Conservation (phyloP, 1,140 invertebrate species). For the Aphelinus atriplicis region DNA sequence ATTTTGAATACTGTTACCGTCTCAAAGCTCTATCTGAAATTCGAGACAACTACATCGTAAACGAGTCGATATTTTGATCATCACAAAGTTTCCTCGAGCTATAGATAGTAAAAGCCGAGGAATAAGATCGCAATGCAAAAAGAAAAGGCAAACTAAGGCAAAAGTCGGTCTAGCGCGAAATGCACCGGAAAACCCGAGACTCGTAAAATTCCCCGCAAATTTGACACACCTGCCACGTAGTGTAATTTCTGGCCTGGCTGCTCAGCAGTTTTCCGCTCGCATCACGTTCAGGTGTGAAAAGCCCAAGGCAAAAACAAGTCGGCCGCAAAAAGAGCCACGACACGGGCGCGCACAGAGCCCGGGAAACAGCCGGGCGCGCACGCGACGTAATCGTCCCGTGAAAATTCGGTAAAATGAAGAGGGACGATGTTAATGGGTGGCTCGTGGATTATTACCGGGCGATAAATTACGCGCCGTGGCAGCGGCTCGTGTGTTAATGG, state of each 20-base stretch:
- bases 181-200: too few relatives aligned
- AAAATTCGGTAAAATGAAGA: constrained; percentile 32
- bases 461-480: constrained; percentile 44
- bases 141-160: too few relatives aligned
- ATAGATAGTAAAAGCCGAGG: too few relatives aligned
- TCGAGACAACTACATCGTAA: too few relatives aligned
- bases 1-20: too few relatives aligned
- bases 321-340: constrained; percentile 21
- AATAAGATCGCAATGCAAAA: too few relatives aligned
- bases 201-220: too few relatives aligned
- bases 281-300: not conserved
- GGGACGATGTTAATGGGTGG: not conserved
- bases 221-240: too few relatives aligned
- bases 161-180: too few relatives aligned
- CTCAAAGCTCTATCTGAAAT: too few relatives aligned
- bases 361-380: constrained; percentile 25
- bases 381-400: not conserved
- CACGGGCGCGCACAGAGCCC: not conserved
- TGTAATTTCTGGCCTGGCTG: not conserved
- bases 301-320: not conserved
- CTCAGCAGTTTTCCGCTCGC: not conserved
- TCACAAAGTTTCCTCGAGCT: too few relatives aligned
- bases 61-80: too few relatives aligned
- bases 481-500: constrained; percentile 20
- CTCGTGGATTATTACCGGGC: constrained; percentile 42